These are phyloP conservation scores for Enteromius unitaeniatus DNA, from an alignment of 2,797 vertebrate genomes.

Conservation along the genomic window DNA sequence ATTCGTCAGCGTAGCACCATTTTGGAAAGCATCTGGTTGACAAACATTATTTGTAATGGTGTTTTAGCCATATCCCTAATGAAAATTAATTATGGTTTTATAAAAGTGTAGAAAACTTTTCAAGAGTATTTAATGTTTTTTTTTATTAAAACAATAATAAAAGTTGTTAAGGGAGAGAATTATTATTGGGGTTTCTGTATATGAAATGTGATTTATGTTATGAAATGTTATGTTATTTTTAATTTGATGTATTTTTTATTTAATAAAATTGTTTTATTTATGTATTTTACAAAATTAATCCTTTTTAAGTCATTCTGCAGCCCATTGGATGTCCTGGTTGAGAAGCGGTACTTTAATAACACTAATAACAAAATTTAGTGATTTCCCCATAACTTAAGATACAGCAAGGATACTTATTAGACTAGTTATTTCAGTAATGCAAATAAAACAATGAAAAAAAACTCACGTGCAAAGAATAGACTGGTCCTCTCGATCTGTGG, in stretches of 20 bases:
- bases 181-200: background rate
- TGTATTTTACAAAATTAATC: background rate
- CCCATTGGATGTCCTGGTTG: background rate
- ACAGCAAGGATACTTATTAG: background rate
- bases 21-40: no score
- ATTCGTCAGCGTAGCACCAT: no score
- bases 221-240: background rate
- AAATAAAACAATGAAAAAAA: constrained; percentile 42
- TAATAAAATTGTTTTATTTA: background rate
- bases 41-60: background rate
- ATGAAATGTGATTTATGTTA: background rate
- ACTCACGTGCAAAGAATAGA: constrained; percentile 99
- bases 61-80: background rate
- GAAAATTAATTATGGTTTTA: background rate
- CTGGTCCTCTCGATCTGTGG: constrained; percentile 94
- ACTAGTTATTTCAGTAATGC: background rate
- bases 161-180: background rate
- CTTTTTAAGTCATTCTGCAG: background rate
- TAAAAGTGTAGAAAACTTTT: background rate
- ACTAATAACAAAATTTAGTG: background rate
- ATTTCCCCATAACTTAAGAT: background rate
- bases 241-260: background rate
- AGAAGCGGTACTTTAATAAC: background rate
- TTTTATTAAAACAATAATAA: background rate
- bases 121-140: background rate